Percentiles rank a stretch among this genome's conserved stretches.
Evolutionary conservation across 2,113 vertebrate genomes (phyloP).

Genomic region (Sapajus apella): DNA sequence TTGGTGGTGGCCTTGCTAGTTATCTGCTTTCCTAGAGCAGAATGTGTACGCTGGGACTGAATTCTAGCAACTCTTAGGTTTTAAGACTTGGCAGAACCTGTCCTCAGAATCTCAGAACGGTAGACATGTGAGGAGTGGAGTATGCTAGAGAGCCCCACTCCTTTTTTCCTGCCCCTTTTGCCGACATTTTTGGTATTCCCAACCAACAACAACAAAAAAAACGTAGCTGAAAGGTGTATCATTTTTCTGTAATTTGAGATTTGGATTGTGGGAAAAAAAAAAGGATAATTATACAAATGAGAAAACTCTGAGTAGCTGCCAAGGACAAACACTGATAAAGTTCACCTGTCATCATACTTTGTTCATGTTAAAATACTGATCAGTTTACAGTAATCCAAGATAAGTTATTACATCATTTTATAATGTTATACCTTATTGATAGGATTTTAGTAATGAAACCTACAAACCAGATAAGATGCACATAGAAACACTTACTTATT

Average conservation of each 20-base stretch:
- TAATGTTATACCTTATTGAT: not conserved
- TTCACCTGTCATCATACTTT: not conserved
- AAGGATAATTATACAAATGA: not conserved
- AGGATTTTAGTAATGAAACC: constrained; percentile 44
- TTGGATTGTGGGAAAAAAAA: not conserved
- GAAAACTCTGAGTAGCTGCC: not conserved
- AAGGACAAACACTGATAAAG: not conserved
- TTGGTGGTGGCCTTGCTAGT: not conserved
- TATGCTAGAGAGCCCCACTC: not conserved
- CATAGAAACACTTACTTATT: constrained; percentile 32
- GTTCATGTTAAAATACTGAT: constrained; percentile 7
- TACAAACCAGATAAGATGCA: not conserved
- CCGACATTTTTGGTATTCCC: not conserved
- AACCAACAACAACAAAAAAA: not conserved
- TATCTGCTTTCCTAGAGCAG: not conserved
- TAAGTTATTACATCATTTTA: not conserved
- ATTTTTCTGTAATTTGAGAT: constrained; percentile 30
- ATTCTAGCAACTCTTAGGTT: not conserved
- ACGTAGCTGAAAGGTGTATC: not conserved
- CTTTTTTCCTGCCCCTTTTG: not conserved
- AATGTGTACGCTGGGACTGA: not conserved
- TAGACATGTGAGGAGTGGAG: not conserved
- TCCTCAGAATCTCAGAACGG: not conserved
- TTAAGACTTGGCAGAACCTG: constrained; percentile 22
- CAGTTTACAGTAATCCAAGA: not conserved